Conservation (phyloP, 2,113 vertebrate species). For the Callionymus lyra region DNA sequence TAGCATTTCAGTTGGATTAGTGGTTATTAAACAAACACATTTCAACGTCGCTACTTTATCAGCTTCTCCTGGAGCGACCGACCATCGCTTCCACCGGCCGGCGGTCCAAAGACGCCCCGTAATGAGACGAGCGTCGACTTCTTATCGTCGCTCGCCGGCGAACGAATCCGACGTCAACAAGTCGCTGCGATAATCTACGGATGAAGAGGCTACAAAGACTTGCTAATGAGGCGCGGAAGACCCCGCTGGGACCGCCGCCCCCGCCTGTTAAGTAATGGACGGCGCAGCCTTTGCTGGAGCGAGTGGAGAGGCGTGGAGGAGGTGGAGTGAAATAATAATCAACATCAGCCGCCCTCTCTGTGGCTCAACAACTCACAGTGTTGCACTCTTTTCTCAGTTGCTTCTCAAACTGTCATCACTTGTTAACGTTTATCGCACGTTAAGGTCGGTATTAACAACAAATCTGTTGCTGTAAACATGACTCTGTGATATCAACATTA, state of each 20-base stretch:
- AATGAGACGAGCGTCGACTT: background rate
- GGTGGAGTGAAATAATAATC: slow-evolving; percentile 29
- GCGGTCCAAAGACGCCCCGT: no score
- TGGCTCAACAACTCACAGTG: slow-evolving; percentile 15
- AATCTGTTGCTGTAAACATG: no score
- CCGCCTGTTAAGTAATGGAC: slow-evolving; percentile 17
- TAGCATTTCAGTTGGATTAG: no score
- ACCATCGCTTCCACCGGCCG: no score
- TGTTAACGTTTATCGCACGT: no score
- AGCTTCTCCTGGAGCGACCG: no score
- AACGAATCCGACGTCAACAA: slow-evolving; percentile 22
- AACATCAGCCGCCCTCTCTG: slow-evolving; percentile 21
- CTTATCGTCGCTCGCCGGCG: slow-evolving; percentile 13
- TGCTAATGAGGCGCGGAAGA: slow-evolving; percentile 48
- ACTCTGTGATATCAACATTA: no score
- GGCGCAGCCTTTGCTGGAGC: slow-evolving; percentile 9
- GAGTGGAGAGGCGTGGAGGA: slow-evolving; percentile 27
- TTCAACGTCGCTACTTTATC: no score
- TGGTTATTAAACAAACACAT: no score
- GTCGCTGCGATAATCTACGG: slow-evolving; percentile 36
- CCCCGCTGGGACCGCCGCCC: slow-evolving; percentile 32
- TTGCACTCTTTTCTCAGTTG: no score
- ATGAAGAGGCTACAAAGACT: slow-evolving; percentile 54
- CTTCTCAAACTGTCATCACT: no score
- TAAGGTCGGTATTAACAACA: no score